A percentile compares a stretch with the other conserved stretches of the same genome.
phyloP scores from a whole-genome alignment of 2,888 invertebrate genomes.

The Phengaris alcon region DNA sequence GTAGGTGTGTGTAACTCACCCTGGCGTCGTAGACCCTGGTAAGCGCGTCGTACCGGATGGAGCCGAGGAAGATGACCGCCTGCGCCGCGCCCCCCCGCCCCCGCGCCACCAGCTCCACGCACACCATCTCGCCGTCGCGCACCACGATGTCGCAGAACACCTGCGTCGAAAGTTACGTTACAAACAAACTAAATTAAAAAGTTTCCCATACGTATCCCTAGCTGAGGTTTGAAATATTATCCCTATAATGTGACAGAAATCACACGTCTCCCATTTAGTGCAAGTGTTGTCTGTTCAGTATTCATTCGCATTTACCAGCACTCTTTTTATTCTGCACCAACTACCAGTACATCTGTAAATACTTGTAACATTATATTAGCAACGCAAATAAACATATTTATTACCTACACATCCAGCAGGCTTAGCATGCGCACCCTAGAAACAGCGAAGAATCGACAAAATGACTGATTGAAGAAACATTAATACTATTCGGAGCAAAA shows the following conservation, averaged over 20 bases:
- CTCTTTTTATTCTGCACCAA: not conserved
- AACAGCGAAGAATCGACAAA: no score
- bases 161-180: constrained; percentile 44
- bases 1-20: constrained; percentile 76
- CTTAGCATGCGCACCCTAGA: no score
- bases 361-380: no score
- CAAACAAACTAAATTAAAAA: not conserved
- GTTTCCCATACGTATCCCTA: no score
- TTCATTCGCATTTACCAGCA: not conserved
- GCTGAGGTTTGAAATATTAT: no score
- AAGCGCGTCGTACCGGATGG: constrained; percentile 97
- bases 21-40: constrained; percentile 97
- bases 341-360: no score
- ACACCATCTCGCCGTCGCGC: constrained; percentile 98
- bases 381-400: no score
- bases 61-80: constrained; percentile 95
- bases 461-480: no score
- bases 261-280: not conserved
- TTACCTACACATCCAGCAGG: no score
- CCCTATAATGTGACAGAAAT: no score
- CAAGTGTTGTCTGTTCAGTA: not conserved
- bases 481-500: no score
- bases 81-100: constrained; percentile 89
- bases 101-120: constrained; percentile 96
- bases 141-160: constrained; percentile 98